Evolutionary conservation across 2,113 vertebrate genomes (phyloP).

Genomic region (Hyperopisus bebe): DNA sequence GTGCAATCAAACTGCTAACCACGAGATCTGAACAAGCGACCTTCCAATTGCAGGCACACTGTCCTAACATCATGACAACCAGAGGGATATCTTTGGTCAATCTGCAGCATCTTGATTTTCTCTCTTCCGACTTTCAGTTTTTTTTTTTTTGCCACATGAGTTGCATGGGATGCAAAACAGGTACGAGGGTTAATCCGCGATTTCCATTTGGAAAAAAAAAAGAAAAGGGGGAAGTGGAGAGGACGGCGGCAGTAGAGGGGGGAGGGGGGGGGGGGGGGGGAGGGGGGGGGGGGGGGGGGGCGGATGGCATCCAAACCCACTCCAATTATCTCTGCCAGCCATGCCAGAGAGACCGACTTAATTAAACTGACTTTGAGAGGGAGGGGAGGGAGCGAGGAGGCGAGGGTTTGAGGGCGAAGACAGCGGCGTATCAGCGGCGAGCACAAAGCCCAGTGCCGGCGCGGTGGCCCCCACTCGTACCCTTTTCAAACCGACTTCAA

Average conservation of each 20-base stretch:
- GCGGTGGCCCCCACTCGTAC: conserved; percentile 58
- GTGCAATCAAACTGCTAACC: background rate
- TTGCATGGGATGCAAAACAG: conserved; percentile 23
- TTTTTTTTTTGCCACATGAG: background rate
- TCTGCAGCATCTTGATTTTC: background rate
- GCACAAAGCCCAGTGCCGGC: conserved; percentile 62
- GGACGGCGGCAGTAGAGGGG: conserved; percentile 51
- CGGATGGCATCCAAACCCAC: conserved; percentile 73
- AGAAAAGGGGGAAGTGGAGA: conserved; percentile 40
- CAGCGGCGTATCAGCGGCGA: conserved; percentile 62
- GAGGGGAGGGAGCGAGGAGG: conserved; percentile 47
- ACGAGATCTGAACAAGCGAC: background rate
- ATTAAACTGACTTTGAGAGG: conserved; percentile 72
- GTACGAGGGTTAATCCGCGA: conserved; percentile 60
- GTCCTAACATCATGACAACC: background rate
- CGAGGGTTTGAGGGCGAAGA: conserved; percentile 63
- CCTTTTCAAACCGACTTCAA: conserved; percentile 70
- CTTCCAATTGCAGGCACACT: background rate
- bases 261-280: conserved; percentile 46
- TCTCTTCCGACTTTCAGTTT: background rate
- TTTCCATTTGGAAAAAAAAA: conserved; percentile 56
- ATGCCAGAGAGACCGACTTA: conserved; percentile 73
- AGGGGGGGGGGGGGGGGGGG: conserved; percentile 46
- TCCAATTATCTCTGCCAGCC: conserved; percentile 75
- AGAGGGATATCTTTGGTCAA: background rate